phyloP scores from a whole-genome alignment of 1,140 invertebrate genomes.

The Atta colombica region DNA sequence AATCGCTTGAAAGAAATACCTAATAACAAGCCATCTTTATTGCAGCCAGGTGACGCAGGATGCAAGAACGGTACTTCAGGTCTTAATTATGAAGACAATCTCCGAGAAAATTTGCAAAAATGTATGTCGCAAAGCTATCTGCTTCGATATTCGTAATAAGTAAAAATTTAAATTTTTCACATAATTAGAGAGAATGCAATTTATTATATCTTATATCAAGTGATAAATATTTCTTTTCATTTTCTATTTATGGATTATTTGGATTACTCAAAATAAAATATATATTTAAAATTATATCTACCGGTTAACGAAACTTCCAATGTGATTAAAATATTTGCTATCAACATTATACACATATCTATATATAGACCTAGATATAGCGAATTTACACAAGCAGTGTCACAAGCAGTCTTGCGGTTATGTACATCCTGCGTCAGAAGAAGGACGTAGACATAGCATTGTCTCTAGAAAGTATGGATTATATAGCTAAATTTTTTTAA shows the following conservation, averaged over 20 bases:
- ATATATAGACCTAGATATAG: background rate
- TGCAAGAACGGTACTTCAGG: constrained; percentile 16
- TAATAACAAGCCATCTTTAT: constrained; percentile 28
- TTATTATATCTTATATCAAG: background rate
- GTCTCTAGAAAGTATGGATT: background rate
- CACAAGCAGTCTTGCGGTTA: constrained; percentile 11
- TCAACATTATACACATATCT: background rate
- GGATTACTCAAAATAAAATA: background rate
- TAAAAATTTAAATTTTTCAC: background rate
- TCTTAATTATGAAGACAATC: constrained; percentile 43
- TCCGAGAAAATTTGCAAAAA: constrained; percentile 8
- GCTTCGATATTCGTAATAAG: background rate
- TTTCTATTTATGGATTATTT: background rate
- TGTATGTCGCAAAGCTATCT: background rate
- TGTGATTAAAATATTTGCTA: constrained; percentile 3
- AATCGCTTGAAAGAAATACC: constrained; percentile 3
- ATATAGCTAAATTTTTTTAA: background rate
- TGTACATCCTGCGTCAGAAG: background rate
- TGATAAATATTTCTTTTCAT: background rate
- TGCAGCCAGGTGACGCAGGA: constrained; percentile 13
- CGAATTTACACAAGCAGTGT: constrained; percentile 6
- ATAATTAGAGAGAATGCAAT: background rate
- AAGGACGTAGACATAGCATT: background rate
- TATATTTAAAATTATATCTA: background rate
- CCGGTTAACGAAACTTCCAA: background rate